These are phyloP conservation scores for Gibbula magus DNA, from an alignment of 2,888 invertebrate genomes.

Conservation along the genomic window DNA sequence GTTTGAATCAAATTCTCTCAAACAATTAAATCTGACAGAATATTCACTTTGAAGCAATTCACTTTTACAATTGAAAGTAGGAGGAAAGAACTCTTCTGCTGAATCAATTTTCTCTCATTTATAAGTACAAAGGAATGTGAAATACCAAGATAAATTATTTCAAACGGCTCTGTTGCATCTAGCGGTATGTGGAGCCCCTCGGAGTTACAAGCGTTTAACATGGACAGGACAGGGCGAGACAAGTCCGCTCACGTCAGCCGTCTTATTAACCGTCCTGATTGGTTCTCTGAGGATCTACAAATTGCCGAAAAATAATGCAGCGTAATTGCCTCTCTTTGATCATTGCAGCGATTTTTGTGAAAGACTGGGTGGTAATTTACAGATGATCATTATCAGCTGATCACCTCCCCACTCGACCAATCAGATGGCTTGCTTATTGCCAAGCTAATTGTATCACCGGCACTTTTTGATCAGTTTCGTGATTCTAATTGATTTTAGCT, in stretches of 20 bases:
- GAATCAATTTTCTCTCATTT: too few relatives aligned
- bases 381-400: constrained; percentile 25
- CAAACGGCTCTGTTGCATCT: too few relatives aligned
- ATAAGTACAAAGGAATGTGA: too few relatives aligned
- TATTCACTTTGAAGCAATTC: too few relatives aligned
- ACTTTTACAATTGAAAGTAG: too few relatives aligned
- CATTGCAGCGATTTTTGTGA: not conserved
- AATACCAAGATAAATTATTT: too few relatives aligned
- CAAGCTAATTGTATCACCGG: constrained; percentile 18
- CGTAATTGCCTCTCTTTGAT: constrained; percentile 11
- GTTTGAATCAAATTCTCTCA: too few relatives aligned
- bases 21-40: too few relatives aligned
- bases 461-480: constrained; percentile 25
- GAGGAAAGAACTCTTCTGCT: too few relatives aligned
- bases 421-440: not conserved
- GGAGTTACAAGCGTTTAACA: too few relatives aligned
- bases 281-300: constrained; percentile 1
- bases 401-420: not conserved
- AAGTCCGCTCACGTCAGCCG: constrained; percentile 10
- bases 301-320: constrained; percentile 15
- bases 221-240: not conserved
- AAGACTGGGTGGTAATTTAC: constrained; percentile 13
- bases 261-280: not conserved
- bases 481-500: constrained; percentile 29
- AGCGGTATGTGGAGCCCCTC: too few relatives aligned